These are phyloP conservation scores for Tyrophagus putrescentiae DNA, from an alignment of 1,140 invertebrate species.

Conservation along the genomic window DNA sequence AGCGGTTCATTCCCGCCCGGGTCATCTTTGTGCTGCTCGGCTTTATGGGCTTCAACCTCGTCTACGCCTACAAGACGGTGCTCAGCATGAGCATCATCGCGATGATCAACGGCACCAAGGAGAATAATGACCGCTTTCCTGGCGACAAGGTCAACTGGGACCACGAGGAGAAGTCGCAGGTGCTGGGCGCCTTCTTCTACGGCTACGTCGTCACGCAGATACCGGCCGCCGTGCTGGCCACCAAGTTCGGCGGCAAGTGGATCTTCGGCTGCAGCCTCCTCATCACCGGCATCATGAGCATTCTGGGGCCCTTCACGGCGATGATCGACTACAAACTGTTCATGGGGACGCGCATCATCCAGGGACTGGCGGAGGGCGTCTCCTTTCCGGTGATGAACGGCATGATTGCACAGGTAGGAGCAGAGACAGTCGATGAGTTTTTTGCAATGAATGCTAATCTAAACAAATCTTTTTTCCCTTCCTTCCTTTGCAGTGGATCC, in stretches of 20 bases:
- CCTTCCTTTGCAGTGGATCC: background rate
- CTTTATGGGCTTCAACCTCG: conserved; percentile 24
- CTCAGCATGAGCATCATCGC: conserved; percentile 26
- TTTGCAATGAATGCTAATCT: too few relatives aligned
- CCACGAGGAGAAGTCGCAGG: conserved; percentile 35
- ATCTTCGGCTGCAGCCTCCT: conserved; percentile 48
- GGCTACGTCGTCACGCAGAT: conserved; percentile 67
- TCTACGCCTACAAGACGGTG: conserved; percentile 24
- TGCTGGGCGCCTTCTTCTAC: conserved; percentile 68
- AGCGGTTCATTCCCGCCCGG: conserved; percentile 14
- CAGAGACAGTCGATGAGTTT: conserved; percentile 11
- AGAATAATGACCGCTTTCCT: background rate
- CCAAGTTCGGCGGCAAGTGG: conserved; percentile 63
- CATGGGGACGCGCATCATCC: conserved; percentile 26
- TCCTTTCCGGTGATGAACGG: conserved; percentile 33
- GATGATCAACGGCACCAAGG: conserved; percentile 21
- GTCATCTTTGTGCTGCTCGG: conserved; percentile 23
- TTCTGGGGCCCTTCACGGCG: conserved; percentile 21
- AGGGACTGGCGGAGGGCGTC: conserved; percentile 29
- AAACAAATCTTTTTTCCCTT: background rate
- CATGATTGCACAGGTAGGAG: conserved; percentile 31
- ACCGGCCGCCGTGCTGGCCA: conserved; percentile 59
- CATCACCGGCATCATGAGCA: conserved; percentile 15
- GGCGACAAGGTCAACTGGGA: conserved; percentile 25
- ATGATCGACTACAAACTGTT: conserved; percentile 9